These are phyloP conservation scores for Drosophila orena DNA, from an alignment of 1,140 invertebrate genomes.

Conservation along the genomic window DNA sequence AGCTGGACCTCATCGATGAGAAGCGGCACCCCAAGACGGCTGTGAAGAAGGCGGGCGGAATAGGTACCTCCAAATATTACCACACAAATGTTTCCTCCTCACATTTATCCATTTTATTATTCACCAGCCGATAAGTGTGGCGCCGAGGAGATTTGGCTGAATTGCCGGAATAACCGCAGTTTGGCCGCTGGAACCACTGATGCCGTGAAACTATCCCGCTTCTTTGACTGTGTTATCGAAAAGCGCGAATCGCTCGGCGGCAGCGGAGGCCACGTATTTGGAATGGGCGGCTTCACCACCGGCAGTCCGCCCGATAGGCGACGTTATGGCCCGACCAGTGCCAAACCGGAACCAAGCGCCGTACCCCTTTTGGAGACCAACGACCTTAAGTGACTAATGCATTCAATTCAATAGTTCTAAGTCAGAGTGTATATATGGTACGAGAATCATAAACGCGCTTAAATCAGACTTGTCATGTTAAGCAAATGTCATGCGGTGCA, in stretches of 20 bases:
- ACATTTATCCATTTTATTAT: not conserved
- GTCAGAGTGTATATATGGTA: slow-evolving; percentile 13
- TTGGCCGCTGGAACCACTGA: slow-evolving; percentile 96
- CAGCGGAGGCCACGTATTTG: slow-evolving; percentile 70
- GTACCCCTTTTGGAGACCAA: slow-evolving; percentile 60
- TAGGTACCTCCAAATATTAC: slow-evolving; percentile 55
- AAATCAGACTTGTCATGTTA: not conserved
- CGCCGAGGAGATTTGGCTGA: slow-evolving; percentile 96
- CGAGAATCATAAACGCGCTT: too few relatives aligned
- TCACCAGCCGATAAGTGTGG: slow-evolving; percentile 93
- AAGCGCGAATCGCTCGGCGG: slow-evolving; percentile 87
- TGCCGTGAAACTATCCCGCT: slow-evolving; percentile 95
- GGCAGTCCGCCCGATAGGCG: slow-evolving; percentile 83
- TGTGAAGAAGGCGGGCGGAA: slow-evolving; percentile 89
- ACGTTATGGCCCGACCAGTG: slow-evolving; percentile 15
- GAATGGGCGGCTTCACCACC: slow-evolving; percentile 19
- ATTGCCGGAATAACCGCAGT: slow-evolving; percentile 92
- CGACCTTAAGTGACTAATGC: slow-evolving; percentile 56
- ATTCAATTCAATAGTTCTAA: slow-evolving; percentile 4
- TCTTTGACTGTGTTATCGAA: slow-evolving; percentile 97
- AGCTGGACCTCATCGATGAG: slow-evolving; percentile 93
- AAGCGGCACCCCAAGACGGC: slow-evolving; percentile 88
- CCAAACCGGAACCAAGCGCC: slow-evolving; percentile 1
- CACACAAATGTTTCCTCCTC: not conserved
- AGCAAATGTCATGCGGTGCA: too few relatives aligned